Conservation (phyloP, 1,140 invertebrate genomes). For the Cydia splendana region DNA sequence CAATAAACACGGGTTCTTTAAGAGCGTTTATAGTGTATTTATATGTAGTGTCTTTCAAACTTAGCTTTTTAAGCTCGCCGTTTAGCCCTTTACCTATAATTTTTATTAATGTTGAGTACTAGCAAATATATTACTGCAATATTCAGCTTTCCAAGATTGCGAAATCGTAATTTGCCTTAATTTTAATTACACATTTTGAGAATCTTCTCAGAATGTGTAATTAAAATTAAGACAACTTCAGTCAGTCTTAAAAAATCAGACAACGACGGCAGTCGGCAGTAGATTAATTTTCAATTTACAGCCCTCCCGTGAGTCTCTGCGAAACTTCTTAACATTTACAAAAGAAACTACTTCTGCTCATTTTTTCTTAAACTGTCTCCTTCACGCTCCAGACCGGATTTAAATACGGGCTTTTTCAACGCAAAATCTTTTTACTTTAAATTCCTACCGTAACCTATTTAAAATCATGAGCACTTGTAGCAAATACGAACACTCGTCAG, state of each 20-base stretch:
- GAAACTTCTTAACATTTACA: slow-evolving; percentile 26
- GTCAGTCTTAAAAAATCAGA: not conserved
- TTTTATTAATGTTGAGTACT: no score
- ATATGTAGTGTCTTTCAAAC: no score
- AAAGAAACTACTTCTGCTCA: slow-evolving; percentile 14
- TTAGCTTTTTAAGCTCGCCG: no score
- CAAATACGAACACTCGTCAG: slow-evolving; percentile 3
- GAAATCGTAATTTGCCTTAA: no score
- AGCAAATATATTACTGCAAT: not conserved
- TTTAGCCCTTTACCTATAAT: no score
- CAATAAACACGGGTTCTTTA: no score
- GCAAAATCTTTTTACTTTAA: slow-evolving; percentile 16
- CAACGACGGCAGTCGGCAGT: not conserved
- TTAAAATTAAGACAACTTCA: not conserved
- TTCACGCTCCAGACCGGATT: slow-evolving; percentile 5
- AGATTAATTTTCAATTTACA: slow-evolving; percentile 28
- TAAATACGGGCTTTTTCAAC: slow-evolving; percentile 8
- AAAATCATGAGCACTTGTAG: slow-evolving; percentile 25
- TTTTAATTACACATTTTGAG: not conserved
- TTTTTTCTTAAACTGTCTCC: slow-evolving; percentile 15
- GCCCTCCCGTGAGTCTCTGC: not conserved
- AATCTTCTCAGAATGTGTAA: not conserved
- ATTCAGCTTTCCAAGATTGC: not conserved
- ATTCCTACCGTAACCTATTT: slow-evolving; percentile 5
- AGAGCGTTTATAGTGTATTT: no score